A percentile compares a stretch with the other conserved stretches of the same genome.
These are phyloP conservation scores for Drosophila phalerata DNA, from an alignment of 2,888 invertebrate genomes.

Conservation along the genomic window DNA sequence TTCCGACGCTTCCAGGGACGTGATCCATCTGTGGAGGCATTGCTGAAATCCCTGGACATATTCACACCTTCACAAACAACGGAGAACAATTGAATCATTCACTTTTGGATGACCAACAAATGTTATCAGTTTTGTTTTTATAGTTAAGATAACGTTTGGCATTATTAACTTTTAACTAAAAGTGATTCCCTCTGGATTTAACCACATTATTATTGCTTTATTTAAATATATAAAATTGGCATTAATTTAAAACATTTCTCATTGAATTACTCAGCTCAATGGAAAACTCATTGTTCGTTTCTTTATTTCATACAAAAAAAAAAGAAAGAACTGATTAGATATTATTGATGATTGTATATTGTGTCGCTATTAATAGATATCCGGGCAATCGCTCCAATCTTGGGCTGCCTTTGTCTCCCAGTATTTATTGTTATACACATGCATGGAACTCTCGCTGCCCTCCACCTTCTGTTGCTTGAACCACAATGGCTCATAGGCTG, in stretches of 20 bases:
- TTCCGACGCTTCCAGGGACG: slow-evolving; percentile 96
- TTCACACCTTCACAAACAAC: slow-evolving; percentile 78
- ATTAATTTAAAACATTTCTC: slow-evolving; percentile 43
- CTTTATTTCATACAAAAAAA: background rate
- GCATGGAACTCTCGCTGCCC: slow-evolving; percentile 88
- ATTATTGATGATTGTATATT: slow-evolving; percentile 16
- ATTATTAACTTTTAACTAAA: slow-evolving; percentile 28
- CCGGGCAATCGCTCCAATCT: slow-evolving; percentile 96
- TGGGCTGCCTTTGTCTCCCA: slow-evolving; percentile 96
- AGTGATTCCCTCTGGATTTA: slow-evolving; percentile 36
- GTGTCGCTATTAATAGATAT: slow-evolving; percentile 87
- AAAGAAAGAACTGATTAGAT: slow-evolving; percentile 37
- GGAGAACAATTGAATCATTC: slow-evolving; percentile 60
- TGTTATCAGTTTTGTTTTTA: background rate
- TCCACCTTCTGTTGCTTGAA: slow-evolving; percentile 93
- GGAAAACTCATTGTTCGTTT: slow-evolving; percentile 13
- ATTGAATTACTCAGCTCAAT: slow-evolving; percentile 9
- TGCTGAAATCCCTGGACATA: slow-evolving; percentile 87
- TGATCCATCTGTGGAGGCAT: slow-evolving; percentile 94
- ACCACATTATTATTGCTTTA: slow-evolving; percentile 51
- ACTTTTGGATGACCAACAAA: slow-evolving; percentile 6
- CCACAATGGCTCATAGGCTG: slow-evolving; percentile 94
- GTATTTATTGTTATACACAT: slow-evolving; percentile 95
- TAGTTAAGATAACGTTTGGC: slow-evolving; percentile 32
- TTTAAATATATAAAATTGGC: slow-evolving; percentile 46